Evolutionary conservation across 2,113 vertebrate species (phyloP), one percentile per base, ranked within the genome.

Genomic region (Channa maculata): DNA sequence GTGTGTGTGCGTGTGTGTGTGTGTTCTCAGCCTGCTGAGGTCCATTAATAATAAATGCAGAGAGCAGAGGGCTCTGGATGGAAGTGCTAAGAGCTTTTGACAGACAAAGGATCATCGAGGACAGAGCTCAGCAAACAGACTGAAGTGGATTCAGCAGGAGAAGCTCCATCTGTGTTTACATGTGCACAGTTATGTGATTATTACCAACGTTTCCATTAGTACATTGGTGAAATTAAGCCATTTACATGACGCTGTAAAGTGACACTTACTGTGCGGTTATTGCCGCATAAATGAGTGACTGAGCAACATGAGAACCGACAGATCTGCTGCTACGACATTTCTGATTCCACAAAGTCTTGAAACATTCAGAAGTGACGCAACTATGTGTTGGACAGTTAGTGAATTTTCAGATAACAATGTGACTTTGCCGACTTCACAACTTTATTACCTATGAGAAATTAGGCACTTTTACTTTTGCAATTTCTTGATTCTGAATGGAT

Each of bases 21-120:
- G 78, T 82, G 73, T 84, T 73, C 65, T 61, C 43, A 39, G 73
- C 86, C 76, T 71, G 69, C 86, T 78, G 81, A 76, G 81, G 64
- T 68, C 74, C 86, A 91, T 93, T 84, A 90, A 93, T 92, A 92
- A 91, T 91, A 66, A 80, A 92, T 91, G 85, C 70, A 73, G 77
- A 75, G 83, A 84, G 89, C 82, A 88, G 71, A 82, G 88, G 84
- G 87, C 83, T 85, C 82, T 86, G 70, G 77, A 88, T 87, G 74
- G 77, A 75, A 84, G 78, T 54, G 68, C 88, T 91, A 89, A 91
- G 90, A 92, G 91, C 86, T 89, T 87, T 85, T 86, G 91, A 91
- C 88, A 92, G 83, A 93, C 90, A 92, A 92, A 91, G 91, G 85
- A 82, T 83, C 80, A 82, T 71, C 1, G 80, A 82, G 80, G 79